These are phyloP conservation scores for Aphidoletes aphidimyza DNA, from an alignment of 2,888 invertebrate species.

Conservation along the genomic window DNA sequence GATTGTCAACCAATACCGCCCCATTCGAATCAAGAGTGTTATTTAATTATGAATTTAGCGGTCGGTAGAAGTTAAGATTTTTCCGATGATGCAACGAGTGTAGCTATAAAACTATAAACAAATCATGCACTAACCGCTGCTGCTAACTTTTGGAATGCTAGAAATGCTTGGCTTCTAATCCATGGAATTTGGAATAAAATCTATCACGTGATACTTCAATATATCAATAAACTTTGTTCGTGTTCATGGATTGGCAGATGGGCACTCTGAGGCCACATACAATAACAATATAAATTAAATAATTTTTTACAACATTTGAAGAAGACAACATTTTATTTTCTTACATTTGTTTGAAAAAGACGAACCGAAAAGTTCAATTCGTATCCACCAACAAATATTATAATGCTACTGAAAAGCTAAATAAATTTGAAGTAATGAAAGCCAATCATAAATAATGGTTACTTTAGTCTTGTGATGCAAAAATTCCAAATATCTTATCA, in stretches of 20 bases:
- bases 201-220: slow-evolving; percentile 71
- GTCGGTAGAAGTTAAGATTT: slow-evolving; percentile 75
- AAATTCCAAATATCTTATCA: slow-evolving; percentile 1
- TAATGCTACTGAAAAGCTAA: no score
- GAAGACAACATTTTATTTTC: not conserved
- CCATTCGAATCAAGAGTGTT: slow-evolving; percentile 77
- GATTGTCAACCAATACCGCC: slow-evolving; percentile 70
- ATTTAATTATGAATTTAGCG: slow-evolving; percentile 74
- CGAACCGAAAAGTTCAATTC: no score
- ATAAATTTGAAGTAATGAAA: not conserved
- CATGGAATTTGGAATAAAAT: slow-evolving; percentile 68
- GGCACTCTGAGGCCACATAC: slow-evolving; percentile 68
- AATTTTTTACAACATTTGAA: slow-evolving; percentile 3
- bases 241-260: no score
- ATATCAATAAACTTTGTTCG: slow-evolving; percentile 75
- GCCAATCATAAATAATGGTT: not conserved
- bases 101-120: slow-evolving; percentile 71
- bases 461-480: not conserved
- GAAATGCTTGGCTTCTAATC: slow-evolving; percentile 69
- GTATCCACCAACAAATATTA: not conserved
- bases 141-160: slow-evolving; percentile 74
- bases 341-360: no score
- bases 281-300: not conserved
- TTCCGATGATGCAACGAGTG: slow-evolving; percentile 70
- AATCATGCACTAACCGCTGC: slow-evolving; percentile 64